Evolutionary conservation across 2,888 invertebrate genomes (phyloP), one percentile per base, ranked within the genome.

Genomic region (Achlya flavicornis): DNA sequence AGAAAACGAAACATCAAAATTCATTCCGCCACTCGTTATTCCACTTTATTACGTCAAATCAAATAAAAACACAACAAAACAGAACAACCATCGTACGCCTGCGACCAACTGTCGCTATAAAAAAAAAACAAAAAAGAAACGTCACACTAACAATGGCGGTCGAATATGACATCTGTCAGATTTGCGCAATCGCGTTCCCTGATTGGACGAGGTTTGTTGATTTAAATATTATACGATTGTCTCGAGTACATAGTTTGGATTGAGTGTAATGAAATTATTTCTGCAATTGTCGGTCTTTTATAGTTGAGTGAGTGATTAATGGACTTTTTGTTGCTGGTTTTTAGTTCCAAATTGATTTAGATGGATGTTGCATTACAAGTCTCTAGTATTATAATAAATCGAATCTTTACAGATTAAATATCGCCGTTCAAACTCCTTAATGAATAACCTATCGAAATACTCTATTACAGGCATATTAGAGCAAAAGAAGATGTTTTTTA

Each of bases 141-240:
- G 83, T 82, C 85, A 82, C 78, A 85, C 83, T 83, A 84, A 79
- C 79, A 80, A 82, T 79, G 77, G 74, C 86, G 84, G 83, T 78
- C 81, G 81, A 85, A 86, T 84, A 83, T 90, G 92, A 91, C 92
- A 92, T 88, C 89, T 92, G 92, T 91, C 91, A 91, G 88, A 87
- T 89, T 86, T 86, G 83, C 74, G 78, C 80, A 78, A 53, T 53
- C 73, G 69, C 64, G 73, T 73, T 71, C 63, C 62, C 68, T 73
- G 78, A 75, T 73, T 67, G 73, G 73, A 65, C 74, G 69, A 66
- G 63, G 70, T 64, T 72, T 70, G 79, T 78, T 76, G 77, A 80
- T 87, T 87, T 83, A 78, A 86, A 85, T 84, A 77, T 82, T 72
- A 81, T 83, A 82, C 76, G 72, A 80, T 84, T 78, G 80, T 75